Base-by-base conservation (phyloP, 2,113 vertebrate genomes). In the Chloropsis hardwickii region DNA sequence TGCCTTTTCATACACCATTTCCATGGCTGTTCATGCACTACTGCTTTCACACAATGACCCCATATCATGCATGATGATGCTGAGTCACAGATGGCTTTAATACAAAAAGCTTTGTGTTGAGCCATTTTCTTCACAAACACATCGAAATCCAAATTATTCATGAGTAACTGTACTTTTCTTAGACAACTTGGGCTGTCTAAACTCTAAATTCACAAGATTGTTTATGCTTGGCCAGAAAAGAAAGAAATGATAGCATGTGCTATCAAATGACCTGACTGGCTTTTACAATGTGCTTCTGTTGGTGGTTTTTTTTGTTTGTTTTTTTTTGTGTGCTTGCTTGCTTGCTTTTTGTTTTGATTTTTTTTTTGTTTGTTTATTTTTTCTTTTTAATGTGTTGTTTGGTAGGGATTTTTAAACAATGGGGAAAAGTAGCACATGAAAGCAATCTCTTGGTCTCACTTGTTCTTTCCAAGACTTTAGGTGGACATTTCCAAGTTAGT, bases 141-240 rank as follows among this genome's bases (percentile, higher is more conserved):
- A 33, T 65, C 89, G 77, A 94, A 86, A 91, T 95, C 23, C 60
- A 93, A 90, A 78, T 94, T 86, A 92, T 95, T 97, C 35, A 81
- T 92, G 82, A 96, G 40, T 58, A 87, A 92, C 69, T 72, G 66
- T 81, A 62, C 45, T 95, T 96, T 89, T 84, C 47, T 83, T 88
- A 71, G 88, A 69, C 40, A 87, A 79, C 35, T 80, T 87, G 23
- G 58, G 22, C 53, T 87, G 51, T 37, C 60, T 77, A 62, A 95
- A 93, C 29, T 82, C 24, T 28, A 69, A 39, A 88, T 65, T 89
- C 77, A 62, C 33, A 58, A 62, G 71, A 77, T 83, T 82, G 71
- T 72, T 97, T 74, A 74, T 67, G 54, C 45, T 73, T 76, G 37
- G 58, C 17, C 28, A 89, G 86, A 67, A 93, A 92, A 67, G 35